These are phyloP conservation scores for Oryzias sinensis DNA, from an alignment of 2,797 vertebrate species.

Conservation along the genomic window DNA sequence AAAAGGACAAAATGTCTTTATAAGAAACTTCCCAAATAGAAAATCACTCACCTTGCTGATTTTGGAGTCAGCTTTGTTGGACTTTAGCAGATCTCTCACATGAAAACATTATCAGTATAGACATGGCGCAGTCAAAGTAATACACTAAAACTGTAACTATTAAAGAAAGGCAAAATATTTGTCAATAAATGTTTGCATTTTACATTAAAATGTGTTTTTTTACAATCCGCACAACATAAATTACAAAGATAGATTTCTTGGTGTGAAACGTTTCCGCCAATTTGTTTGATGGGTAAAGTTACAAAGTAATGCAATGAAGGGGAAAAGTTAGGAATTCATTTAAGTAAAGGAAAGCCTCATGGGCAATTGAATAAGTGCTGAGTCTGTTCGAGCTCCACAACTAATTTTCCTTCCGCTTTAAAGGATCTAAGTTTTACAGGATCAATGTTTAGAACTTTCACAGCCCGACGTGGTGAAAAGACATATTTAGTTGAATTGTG, in stretches of 20 bases:
- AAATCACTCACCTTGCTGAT: conserved; percentile 1
- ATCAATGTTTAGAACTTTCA: conserved; percentile 38
- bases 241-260: background rate
- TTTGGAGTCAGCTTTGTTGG: background rate
- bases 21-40: background rate
- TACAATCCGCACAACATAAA: background rate
- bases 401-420: conserved; percentile 13
- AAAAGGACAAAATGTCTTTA: no score
- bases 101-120: conserved; percentile 16
- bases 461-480: background rate
- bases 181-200: conserved; percentile 16
- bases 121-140: conserved; percentile 23
- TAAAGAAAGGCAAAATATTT: conserved; percentile 6
- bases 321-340: background rate
- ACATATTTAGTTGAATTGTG: conserved; percentile 47
- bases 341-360: conserved; percentile 1
- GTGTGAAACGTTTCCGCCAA: background rate
- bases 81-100: conserved; percentile 5
- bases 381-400: conserved; percentile 6
- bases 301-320: conserved; percentile 8
- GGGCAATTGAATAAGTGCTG: conserved; percentile 34
- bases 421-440: conserved; percentile 9
- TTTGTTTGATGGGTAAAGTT: background rate
- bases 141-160: conserved; percentile 18
- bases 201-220: conserved; percentile 32